These are phyloP conservation scores for Pagrus major DNA, from an alignment of 2,113 vertebrate species.

Conservation along the genomic window DNA sequence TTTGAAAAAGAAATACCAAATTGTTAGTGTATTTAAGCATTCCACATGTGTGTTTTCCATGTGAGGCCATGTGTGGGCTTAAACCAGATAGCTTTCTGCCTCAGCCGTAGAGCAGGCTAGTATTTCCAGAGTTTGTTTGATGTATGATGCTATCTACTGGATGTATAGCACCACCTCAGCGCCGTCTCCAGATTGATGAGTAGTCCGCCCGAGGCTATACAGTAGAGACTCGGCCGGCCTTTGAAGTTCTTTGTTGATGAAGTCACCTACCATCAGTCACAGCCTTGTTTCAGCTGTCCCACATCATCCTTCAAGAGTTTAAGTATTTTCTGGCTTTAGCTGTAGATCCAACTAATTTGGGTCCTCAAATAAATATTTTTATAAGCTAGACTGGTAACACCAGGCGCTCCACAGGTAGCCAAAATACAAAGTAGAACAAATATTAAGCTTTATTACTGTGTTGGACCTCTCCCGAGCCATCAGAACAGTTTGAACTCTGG, in stretches of 20 bases:
- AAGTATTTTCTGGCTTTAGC: constrained; percentile 38
- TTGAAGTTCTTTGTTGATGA: constrained; percentile 69
- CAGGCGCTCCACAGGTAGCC: constrained; percentile 6
- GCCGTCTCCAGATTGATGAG: constrained; percentile 72
- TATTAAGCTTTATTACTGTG: constrained; percentile 15
- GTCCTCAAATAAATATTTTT: constrained; percentile 30
- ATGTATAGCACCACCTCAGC: constrained; percentile 70
- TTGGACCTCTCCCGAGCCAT: neutral
- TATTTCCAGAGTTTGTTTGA: constrained; percentile 75
- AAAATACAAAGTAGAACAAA: constrained; percentile 31
- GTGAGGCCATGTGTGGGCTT: constrained; percentile 51
- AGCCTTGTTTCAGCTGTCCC: constrained; percentile 40
- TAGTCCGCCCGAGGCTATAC: constrained; percentile 58
- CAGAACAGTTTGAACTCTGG: constrained; percentile 34
- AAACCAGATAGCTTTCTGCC: constrained; percentile 48
- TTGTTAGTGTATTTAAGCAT: constrained; percentile 43
- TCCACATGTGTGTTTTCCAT: constrained; percentile 53
- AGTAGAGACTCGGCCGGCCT: constrained; percentile 53
- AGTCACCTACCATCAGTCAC: constrained; percentile 51
- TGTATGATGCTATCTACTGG: constrained; percentile 76
- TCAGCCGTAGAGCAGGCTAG: constrained; percentile 37
- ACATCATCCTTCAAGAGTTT: constrained; percentile 35
- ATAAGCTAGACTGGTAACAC: constrained; percentile 23
- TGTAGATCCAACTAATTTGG: constrained; percentile 33
- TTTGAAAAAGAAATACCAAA: neutral